Percentiles rank a stretch among this genome's conserved stretches.
These are phyloP conservation scores for Antennarius maculatus DNA, from an alignment of 2,797 vertebrate genomes.

Conservation along the genomic window DNA sequence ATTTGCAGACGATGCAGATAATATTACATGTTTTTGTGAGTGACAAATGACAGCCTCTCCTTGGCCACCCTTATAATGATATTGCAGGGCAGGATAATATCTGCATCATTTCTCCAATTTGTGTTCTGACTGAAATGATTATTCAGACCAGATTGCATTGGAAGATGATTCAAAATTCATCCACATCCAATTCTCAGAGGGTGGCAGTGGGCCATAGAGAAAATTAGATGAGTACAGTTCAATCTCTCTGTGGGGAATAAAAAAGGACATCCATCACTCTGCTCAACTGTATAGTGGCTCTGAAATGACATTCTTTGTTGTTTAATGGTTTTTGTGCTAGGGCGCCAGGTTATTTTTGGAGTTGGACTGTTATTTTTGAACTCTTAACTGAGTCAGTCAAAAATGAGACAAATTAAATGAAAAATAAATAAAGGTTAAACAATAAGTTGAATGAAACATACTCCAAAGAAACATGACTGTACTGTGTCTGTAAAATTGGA, in stretches of 20 bases:
- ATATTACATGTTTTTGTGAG: constrained; percentile 81
- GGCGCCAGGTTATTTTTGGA: constrained; percentile 9
- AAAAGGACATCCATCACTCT: constrained; percentile 85
- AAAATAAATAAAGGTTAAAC: too few species aligned
- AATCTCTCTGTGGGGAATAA: constrained; percentile 85
- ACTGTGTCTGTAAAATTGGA: too few species aligned
- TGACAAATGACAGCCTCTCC: constrained; percentile 75
- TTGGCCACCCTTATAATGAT: constrained; percentile 78
- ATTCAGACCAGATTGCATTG: constrained; percentile 81
- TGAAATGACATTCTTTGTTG: constrained; percentile 83
- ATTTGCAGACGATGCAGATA: constrained; percentile 86
- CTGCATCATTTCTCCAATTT: constrained; percentile 83
- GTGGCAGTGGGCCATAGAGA: constrained; percentile 79
- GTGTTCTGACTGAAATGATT: constrained; percentile 84
- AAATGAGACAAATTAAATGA: too few species aligned
- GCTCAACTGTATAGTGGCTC: constrained; percentile 81
- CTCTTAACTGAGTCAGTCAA: too few species aligned
- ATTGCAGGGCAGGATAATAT: constrained; percentile 86
- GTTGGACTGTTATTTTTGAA: too few species aligned
- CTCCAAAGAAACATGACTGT: too few species aligned
- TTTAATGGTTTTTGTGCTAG: constrained; percentile 69
- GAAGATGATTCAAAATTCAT: constrained; percentile 88
- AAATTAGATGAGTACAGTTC: constrained; percentile 86
- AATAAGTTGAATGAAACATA: too few species aligned
- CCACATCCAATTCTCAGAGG: constrained; percentile 88